phyloP scores from a whole-genome alignment of 2,797 vertebrate genomes.

The Synanceia verrucosa region DNA sequence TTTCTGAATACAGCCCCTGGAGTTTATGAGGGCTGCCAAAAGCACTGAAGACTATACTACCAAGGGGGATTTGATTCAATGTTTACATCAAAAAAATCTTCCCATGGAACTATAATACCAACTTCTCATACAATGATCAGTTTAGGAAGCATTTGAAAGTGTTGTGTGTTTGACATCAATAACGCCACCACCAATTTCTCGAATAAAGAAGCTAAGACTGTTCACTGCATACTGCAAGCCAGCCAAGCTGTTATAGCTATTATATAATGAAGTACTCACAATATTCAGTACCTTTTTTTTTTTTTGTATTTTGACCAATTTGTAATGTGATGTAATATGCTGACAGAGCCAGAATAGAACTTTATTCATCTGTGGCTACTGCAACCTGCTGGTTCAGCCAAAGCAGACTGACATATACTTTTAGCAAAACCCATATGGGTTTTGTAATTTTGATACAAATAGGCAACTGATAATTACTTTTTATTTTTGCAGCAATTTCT shows the following conservation, averaged over 20 bases:
- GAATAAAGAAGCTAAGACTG: background rate
- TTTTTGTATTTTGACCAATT: background rate
- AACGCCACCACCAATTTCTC: background rate
- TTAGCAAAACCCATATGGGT: background rate
- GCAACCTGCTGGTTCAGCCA: constrained; percentile 6
- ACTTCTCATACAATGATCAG: background rate
- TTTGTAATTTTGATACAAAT: background rate
- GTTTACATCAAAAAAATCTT: constrained; percentile 7
- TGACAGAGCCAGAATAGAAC: background rate
- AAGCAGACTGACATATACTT: background rate
- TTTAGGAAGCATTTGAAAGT: constrained; percentile 7
- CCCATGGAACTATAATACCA: background rate
- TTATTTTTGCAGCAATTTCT: background rate
- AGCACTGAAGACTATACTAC: background rate
- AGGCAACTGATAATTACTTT: background rate
- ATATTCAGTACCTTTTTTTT: background rate
- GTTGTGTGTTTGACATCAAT: background rate
- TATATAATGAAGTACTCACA: background rate
- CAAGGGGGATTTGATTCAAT: constrained; percentile 1
- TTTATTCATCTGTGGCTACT: constrained; percentile 9
- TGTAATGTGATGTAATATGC: background rate
- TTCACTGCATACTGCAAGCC: background rate
- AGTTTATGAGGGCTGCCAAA: constrained; percentile 2
- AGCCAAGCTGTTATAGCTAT: background rate
- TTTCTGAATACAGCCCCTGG: background rate